Conservation (phyloP, 2,797 vertebrate species). For the Podargus strigoides region DNA sequence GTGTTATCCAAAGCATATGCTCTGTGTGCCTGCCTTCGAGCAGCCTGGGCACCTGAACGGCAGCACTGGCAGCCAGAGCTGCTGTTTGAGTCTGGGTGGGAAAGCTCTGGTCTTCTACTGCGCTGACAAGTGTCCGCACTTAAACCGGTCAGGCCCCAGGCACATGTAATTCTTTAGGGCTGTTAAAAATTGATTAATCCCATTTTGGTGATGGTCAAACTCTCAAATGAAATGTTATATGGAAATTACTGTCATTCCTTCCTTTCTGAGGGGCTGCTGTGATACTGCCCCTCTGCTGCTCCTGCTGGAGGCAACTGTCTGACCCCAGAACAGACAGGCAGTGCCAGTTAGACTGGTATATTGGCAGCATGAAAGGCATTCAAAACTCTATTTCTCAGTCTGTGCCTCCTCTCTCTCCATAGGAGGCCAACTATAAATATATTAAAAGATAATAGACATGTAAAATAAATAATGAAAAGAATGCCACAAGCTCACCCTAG, state of each 20-base stretch:
- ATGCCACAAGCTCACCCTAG: not conserved
- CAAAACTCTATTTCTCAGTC: not conserved
- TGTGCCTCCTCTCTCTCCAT: not conserved
- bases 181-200: not conserved
- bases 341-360: not conserved
- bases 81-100: not conserved
- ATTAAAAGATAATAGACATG: not conserved
- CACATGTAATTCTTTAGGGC: not conserved
- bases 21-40: accelerated
- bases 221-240: not conserved
- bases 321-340: not conserved
- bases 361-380: not conserved
- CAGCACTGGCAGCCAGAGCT: accelerated
- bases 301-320: not conserved
- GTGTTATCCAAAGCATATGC: accelerated
- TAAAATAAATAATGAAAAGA: not conserved
- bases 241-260: not conserved
- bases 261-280: not conserved
- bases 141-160: not conserved
- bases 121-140: not conserved
- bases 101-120: not conserved
- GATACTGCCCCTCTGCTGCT: not conserved
- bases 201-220: not conserved
- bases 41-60: not conserved
- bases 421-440: not conserved